Conservation (phyloP, 1,140 invertebrate genomes). For the Oscheius sp. region DNA sequence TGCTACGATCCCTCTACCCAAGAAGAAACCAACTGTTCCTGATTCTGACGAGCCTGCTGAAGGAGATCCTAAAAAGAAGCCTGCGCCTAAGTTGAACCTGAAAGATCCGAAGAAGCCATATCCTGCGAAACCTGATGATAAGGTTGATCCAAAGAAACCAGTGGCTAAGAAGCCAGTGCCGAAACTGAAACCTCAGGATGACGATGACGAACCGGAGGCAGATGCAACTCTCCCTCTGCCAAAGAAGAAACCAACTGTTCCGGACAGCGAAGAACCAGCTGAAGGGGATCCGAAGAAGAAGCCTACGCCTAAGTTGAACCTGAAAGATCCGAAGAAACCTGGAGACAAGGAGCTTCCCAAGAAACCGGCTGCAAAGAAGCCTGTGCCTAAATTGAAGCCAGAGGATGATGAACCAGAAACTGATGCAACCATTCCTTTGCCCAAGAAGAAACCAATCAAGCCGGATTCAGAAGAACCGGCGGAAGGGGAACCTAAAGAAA, state of each 20-base stretch:
- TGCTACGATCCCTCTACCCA: not conserved
- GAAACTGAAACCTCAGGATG: constrained; percentile 5
- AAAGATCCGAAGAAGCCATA: not conserved
- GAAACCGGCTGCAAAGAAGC: not conserved
- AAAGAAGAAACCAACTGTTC: too few species aligned
- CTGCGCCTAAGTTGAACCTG: not conserved
- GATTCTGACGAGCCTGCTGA: not conserved
- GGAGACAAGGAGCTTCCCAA: not conserved
- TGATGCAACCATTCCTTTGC: not conserved
- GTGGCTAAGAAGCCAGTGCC: not conserved
- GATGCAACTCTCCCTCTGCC: not conserved
- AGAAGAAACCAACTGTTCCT: not conserved
- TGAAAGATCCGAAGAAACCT: constrained; percentile 2
- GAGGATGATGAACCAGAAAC: not conserved
- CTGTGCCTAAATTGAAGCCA: not conserved
- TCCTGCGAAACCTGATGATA: not conserved
- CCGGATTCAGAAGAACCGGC: not conserved
- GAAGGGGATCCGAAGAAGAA: not conserved
- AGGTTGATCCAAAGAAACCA: not conserved
- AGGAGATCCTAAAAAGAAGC: not conserved
- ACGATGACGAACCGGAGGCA: constrained; percentile 11
- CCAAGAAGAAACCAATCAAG: not conserved
- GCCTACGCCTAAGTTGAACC: not conserved
- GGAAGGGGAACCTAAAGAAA: not conserved
- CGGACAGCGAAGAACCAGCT: constrained; percentile 5